Evolutionary conservation across 1,140 invertebrate species (phyloP), one percentile per base, ranked within the genome.

Genomic region (Drosophila persimilis): DNA sequence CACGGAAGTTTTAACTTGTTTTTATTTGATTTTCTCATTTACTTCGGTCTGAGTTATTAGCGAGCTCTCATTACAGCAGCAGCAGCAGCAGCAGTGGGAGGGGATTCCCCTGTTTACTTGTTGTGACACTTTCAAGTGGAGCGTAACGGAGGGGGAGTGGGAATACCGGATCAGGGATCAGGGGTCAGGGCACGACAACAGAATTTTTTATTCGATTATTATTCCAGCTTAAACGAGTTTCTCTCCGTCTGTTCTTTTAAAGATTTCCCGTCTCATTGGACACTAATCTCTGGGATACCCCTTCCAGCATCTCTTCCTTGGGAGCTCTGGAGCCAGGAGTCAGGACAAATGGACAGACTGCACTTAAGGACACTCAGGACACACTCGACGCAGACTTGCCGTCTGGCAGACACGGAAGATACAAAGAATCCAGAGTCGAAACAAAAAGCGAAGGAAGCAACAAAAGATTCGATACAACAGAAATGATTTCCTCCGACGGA

Each of bases 1-100:
- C 64, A 78, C 70, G 64, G 72, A 86, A 76, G 66, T 75, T 85
- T 85, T 54, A 63, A 72, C 66, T 78, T 88, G 83, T 88, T 90
- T 86, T 83, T 75, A 90, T 90, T 90, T 90, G 89, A 90, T 89
- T 90, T 90, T 80, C 83, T 53, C 55, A 86, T 86, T 90, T 86
- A 89, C 74, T 80, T 77, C 76, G 84, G 79, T 90, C 79, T 81
- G 79, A 83, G 80, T 85, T 85, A 85, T 85, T 85, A 86, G 81
- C 60, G 35, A 50, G 69, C 64, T 60, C 57, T 77, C 73, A 64
- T 74, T 83, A 72, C 77, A 47, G 44, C 29, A 31, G 29, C 29
- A 31, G 2, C 20, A 20, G 20, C 20, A 20, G 35, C 20, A 39
- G 15, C n/a, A 17, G 15, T 6, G 24, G 43, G 26, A 3, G 6